Base-by-base conservation (phyloP, 2,797 vertebrate species). In the Acipenser ruthenus region DNA sequence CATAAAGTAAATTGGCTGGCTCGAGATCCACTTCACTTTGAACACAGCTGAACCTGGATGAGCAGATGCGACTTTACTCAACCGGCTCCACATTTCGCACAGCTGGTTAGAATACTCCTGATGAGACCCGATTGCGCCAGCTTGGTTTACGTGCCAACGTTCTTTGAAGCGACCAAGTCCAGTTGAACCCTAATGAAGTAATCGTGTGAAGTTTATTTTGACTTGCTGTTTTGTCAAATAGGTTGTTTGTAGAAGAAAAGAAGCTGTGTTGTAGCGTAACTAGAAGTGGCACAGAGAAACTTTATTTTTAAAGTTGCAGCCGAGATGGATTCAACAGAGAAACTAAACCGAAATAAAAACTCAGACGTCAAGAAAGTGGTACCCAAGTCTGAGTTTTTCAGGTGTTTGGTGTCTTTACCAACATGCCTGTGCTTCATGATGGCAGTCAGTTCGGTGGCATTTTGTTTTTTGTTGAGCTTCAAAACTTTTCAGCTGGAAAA, bases 401-500 rank as follows among this genome's bases (percentile, higher is more conserved):
- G 50, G 9, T 73, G 84, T 73, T 62, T 78, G 18, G 75, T 80
- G n/a, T 80, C 84, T 13, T 72, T 83, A 7, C 80, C 84, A 62
- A 68, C 84, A 58, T 72, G 75, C 0, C 74, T 92, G 67, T 93
- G 92, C 68, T 51, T 89, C 79, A 78, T 94, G 74, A 76, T 95
- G 70, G 94, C 93, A 23, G 73, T 92, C 73, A 87, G 87, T 80
- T 90, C 93, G 69, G 85, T 93, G 70, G 83, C 79, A 68, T 82
- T 89, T 79, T 94, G 94, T 75, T 84, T 95, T 50, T 81, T 95
- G 70, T 89, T 93, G 86, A 88, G 88, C 75, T 77, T 90, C 74
- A 93, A 85, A 84, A 91, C 90, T 62, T 81, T 80, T 58, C 87
- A 88, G 78, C 87, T 95, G 83, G 93, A 92, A 85, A 86, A 78